Evolutionary conservation across 2,888 invertebrate genomes (phyloP).

Genomic region (Drosophila nr. perissopoda): DNA sequence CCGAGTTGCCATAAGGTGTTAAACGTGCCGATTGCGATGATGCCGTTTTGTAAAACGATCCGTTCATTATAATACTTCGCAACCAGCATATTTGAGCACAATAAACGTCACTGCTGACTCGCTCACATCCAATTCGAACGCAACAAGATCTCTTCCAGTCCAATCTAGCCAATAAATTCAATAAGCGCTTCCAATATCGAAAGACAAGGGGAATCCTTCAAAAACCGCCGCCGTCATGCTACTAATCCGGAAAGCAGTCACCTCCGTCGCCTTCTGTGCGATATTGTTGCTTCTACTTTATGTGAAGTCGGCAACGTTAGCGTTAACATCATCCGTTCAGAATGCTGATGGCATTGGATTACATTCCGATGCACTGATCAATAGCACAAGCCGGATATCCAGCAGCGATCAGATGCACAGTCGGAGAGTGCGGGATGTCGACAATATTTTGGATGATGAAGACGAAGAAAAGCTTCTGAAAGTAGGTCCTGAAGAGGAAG

Average conservation of each 20-base stretch:
- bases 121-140: slow-evolving; percentile 60
- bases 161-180: slow-evolving; percentile 35
- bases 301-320: slow-evolving; percentile 75
- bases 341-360: slow-evolving; percentile 8
- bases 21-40: slow-evolving; percentile 47
- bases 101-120: slow-evolving; percentile 1
- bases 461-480: not conserved
- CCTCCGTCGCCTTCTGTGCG: slow-evolving; percentile 56
- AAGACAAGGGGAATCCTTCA: not conserved
- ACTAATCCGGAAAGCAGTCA: slow-evolving; percentile 47
- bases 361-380: slow-evolving; percentile 13
- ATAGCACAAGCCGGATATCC: slow-evolving; percentile 18
- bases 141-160: slow-evolving; percentile 54
- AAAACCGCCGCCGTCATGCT: slow-evolving; percentile 42
- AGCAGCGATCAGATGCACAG: slow-evolving; percentile 26
- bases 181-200: slow-evolving; percentile 53
- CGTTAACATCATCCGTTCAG: slow-evolving; percentile 25
- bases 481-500: slow-evolving; percentile 10
- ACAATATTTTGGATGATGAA: not conserved
- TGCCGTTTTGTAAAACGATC: slow-evolving; percentile 48
- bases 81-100: slow-evolving; percentile 28
- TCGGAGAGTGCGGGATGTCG: slow-evolving; percentile 46
- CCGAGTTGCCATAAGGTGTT: slow-evolving; percentile 48
- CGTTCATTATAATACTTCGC: slow-evolving; percentile 25
- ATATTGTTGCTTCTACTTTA: slow-evolving; percentile 71